Conservation (phyloP, 2,113 vertebrate species). For the Tragelaphus strepsiceros region DNA sequence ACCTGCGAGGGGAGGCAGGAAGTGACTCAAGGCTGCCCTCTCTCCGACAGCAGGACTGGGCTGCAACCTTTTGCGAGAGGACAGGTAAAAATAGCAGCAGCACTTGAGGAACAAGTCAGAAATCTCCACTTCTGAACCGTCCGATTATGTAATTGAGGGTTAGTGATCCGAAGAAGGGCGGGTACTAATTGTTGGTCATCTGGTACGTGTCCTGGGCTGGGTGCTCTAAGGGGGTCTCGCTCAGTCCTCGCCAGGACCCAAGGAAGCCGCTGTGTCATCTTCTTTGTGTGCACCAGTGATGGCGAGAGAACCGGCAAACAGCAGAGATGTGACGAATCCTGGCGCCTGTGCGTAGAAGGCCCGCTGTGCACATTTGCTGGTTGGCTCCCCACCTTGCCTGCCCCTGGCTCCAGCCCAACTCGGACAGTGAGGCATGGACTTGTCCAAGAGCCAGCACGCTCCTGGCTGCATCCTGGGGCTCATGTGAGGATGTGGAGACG, state of each 20-base stretch:
- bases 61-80: constrained; percentile 62
- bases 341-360: rapidly evolving
- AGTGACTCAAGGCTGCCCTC: constrained; percentile 70
- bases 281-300: not conserved
- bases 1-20: constrained; percentile 43
- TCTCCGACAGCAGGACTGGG: not conserved
- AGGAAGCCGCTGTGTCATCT: not conserved
- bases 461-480: not conserved
- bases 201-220: not conserved
- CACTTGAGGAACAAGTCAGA: constrained; percentile 16
- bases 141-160: constrained; percentile 21
- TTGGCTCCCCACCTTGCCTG: not conserved
- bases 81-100: constrained; percentile 65
- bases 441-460: not conserved
- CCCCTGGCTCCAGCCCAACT: not conserved
- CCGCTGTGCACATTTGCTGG: too few species aligned
- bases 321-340: not conserved
- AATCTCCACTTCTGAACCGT: not conserved
- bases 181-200: not conserved
- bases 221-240: not conserved
- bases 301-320: not conserved
- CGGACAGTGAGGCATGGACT: not conserved
- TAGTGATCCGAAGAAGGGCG: not conserved
- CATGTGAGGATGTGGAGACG: not conserved
- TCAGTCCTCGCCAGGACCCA: not conserved